A percentile compares a stretch with the other conserved stretches of the same genome.
These are phyloP conservation scores for Hirudinaria manillensis DNA, from an alignment of 2,888 invertebrate genomes.

Conservation along the genomic window DNA sequence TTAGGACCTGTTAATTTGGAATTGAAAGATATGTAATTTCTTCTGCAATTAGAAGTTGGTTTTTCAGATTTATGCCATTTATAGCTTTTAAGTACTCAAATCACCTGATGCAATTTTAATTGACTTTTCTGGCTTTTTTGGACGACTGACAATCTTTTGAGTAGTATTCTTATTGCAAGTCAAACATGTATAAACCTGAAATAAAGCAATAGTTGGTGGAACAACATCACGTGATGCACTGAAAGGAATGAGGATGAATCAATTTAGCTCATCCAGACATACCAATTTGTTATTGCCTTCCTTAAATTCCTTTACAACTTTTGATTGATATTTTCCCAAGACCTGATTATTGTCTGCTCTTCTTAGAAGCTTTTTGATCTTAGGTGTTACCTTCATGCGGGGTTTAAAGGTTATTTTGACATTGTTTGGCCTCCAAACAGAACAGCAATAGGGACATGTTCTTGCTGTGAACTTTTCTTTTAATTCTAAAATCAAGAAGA, in stretches of 20 bases:
- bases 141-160: not conserved
- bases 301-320: not conserved
- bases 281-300: constrained; percentile 15
- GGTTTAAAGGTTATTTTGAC: constrained; percentile 24
- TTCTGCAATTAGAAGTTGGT: not conserved
- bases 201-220: not conserved
- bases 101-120: not conserved
- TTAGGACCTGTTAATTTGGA: not conserved
- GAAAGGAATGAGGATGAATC: too few relatives aligned
- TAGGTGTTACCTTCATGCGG: constrained; percentile 4
- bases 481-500: too few relatives aligned
- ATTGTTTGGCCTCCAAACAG: constrained; percentile 15
- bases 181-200: constrained; percentile 22
- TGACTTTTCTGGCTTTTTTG: not conserved
- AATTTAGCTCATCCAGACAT: not conserved
- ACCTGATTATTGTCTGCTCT: constrained; percentile 1
- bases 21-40: too few relatives aligned
- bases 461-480: constrained; percentile 24
- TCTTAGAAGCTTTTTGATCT: not conserved
- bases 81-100: not conserved
- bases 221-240: not conserved
- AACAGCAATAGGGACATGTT: constrained; percentile 6
- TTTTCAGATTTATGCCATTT: not conserved
- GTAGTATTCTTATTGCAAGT: not conserved
- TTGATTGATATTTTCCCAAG: not conserved